A percentile compares a stretch with the other conserved stretches of the same genome.
phyloP scores from a whole-genome alignment of 2,797 vertebrate genomes.

The Pteronotus mesoamericanus region DNA sequence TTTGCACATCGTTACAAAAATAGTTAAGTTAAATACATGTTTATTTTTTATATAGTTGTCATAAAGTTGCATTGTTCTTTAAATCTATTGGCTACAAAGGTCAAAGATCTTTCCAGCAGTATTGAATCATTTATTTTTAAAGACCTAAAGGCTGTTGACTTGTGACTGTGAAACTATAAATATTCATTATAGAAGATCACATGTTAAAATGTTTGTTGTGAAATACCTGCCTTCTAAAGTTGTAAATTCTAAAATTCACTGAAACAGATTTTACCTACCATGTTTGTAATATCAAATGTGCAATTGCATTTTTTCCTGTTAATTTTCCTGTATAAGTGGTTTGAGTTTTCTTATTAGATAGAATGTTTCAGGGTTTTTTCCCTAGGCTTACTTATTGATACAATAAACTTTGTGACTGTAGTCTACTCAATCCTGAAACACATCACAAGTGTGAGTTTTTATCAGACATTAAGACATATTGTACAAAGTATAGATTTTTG shows the following conservation, averaged over 20 bases:
- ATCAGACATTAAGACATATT: background rate
- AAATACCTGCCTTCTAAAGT: background rate
- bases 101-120: conserved; percentile 5
- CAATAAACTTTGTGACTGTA: background rate
- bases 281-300: background rate
- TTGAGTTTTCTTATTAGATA: background rate
- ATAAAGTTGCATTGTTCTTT: conserved; percentile 26
- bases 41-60: conserved; percentile 23
- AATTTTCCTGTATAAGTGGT: background rate
- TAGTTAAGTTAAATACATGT: conserved; percentile 17
- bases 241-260: background rate
- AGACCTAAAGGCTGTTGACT: background rate
- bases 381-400: background rate
- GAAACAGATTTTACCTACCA: background rate
- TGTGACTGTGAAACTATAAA: background rate
- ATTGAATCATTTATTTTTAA: conserved; percentile 29
- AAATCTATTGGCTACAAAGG: background rate
- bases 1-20: background rate
- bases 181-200: background rate
- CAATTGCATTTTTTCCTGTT: background rate
- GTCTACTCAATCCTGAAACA: background rate
- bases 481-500: background rate
- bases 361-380: background rate
- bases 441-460: background rate
- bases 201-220: conserved; percentile 3